A percentile compares a stretch with the other conserved stretches of the same genome.
Evolutionary conservation across 2,113 vertebrate genomes (phyloP).

Genomic region (Brachyhypopomus occidentalis): DNA sequence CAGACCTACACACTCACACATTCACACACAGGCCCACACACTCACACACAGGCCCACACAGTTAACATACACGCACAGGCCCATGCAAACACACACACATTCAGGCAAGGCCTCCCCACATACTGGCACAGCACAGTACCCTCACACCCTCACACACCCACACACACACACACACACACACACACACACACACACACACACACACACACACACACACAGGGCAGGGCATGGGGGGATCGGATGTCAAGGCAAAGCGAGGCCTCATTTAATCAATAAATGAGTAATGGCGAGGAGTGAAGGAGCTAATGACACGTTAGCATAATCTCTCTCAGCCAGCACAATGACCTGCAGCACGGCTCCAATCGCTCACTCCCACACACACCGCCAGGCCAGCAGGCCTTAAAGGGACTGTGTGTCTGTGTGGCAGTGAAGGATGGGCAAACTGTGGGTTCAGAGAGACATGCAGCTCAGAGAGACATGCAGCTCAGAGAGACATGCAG

Average conservation of each 20-base stretch:
- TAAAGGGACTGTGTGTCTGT: constrained; percentile 17
- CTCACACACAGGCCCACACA: constrained; percentile 36
- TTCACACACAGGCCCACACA: no score
- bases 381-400: constrained; percentile 28
- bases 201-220: neutral
- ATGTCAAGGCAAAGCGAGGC: constrained; percentile 25
- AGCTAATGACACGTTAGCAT: constrained; percentile 42
- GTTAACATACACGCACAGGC: no score
- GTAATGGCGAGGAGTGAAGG: constrained; percentile 28
- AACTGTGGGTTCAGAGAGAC: no score
- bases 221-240: constrained; percentile 18
- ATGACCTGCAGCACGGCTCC: constrained; percentile 19
- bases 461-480: no score
- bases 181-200: constrained; percentile 5
- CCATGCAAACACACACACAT: no score
- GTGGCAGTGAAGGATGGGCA: neutral
- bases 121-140: constrained; percentile 16
- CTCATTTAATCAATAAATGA: constrained; percentile 49
- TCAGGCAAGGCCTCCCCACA: constrained; percentile 2
- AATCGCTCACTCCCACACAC: constrained; percentile 22
- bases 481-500: neutral
- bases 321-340: constrained; percentile 41
- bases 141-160: no score
- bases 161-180: neutral
- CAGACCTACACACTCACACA: no score